Conservation (phyloP, 2,797 vertebrate genomes). For the Propithecus deckenii region DNA sequence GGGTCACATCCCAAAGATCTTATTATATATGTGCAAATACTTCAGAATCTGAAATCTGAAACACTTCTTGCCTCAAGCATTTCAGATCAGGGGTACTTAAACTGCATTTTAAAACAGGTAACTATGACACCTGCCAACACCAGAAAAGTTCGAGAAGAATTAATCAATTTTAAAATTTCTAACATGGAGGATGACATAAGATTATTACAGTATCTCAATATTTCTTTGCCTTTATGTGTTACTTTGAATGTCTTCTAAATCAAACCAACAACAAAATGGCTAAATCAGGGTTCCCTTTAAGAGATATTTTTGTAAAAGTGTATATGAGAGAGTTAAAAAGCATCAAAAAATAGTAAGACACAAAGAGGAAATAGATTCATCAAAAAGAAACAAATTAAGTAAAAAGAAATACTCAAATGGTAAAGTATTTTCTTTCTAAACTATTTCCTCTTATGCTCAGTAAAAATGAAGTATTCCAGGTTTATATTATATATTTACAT, state of each 20-base stretch:
- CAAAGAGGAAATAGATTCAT: slow-evolving; percentile 7
- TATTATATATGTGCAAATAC: neutral
- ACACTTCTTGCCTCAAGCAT: neutral
- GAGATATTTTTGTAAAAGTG: neutral
- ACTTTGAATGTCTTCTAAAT: slow-evolving; percentile 5
- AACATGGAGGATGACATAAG: neutral
- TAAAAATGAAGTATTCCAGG: neutral
- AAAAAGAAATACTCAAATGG: neutral
- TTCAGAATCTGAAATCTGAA: neutral
- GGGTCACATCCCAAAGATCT: neutral
- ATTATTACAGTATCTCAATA: neutral
- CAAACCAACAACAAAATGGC: slow-evolving; percentile 6
- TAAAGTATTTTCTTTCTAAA: neutral
- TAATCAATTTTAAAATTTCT: neutral
- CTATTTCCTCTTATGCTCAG: neutral
- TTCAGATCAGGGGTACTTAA: neutral
- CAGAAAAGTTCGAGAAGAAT: neutral
- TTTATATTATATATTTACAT: neutral
- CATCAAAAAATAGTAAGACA: neutral
- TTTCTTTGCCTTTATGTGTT: neutral
- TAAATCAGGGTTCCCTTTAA: neutral
- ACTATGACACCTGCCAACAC: neutral
- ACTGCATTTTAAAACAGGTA: neutral
- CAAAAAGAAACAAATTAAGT: neutral
- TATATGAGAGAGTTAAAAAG: neutral